These are phyloP conservation scores for Psittacus erithacus DNA, from an alignment of 2,113 vertebrate genomes.

Conservation along the genomic window DNA sequence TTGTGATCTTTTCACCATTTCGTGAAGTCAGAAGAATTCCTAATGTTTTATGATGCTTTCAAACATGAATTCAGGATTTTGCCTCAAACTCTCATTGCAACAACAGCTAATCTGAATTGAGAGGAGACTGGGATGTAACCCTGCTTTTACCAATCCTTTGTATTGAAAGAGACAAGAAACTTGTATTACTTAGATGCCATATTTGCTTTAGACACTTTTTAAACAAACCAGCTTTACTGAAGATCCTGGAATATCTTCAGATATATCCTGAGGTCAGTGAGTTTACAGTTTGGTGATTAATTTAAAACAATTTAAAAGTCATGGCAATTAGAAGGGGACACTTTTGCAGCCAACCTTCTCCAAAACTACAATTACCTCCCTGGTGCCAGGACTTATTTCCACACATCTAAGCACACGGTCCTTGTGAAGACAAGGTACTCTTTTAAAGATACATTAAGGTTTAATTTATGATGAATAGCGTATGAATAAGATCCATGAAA, in stretches of 20 bases:
- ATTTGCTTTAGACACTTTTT: neutral
- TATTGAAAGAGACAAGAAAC: neutral
- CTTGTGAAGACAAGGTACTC: neutral
- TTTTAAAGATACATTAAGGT: neutral
- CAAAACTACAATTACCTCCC: neutral
- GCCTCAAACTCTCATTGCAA: neutral
- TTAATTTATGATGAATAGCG: neutral
- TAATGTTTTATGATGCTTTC: neutral
- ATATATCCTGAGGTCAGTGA: neutral
- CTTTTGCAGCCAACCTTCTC: neutral
- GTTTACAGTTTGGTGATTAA: neutral
- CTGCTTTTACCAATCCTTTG: neutral
- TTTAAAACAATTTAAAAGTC: neutral
- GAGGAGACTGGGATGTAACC: neutral
- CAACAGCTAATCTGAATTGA: neutral
- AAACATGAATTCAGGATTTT: neutral
- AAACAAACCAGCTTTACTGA: neutral
- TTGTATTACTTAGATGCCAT: neutral
- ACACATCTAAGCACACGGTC: neutral
- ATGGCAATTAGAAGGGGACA: neutral
- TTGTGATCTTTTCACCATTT: neutral
- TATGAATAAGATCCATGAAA: neutral
- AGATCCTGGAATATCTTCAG: neutral
- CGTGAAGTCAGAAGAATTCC: neutral
- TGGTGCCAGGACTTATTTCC: neutral